A percentile compares a stretch with the other conserved stretches of the same genome.
Conservation (phyloP, 1,140 invertebrate species). For the Anadara kagoshimensis region DNA sequence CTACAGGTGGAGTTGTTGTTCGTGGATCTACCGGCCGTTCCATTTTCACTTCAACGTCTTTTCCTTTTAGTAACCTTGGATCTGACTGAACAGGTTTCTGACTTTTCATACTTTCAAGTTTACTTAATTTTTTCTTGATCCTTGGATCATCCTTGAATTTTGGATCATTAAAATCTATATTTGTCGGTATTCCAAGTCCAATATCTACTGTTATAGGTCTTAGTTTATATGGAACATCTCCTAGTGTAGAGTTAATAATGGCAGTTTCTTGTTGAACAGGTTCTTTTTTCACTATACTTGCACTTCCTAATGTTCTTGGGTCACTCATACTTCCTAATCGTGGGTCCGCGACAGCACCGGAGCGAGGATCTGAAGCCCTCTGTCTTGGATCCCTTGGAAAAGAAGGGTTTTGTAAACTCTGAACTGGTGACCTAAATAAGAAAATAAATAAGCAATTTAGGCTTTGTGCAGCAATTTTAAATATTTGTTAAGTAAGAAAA, state of each 20-base stretch:
- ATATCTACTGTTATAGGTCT: slow-evolving; percentile 25
- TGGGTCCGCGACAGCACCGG: neutral
- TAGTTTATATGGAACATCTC: slow-evolving; percentile 43
- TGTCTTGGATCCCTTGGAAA: slow-evolving; percentile 10
- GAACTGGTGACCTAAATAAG: no score
- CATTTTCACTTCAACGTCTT: slow-evolving; percentile 8
- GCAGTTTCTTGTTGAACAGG: slow-evolving; percentile 24
- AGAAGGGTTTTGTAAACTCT: no score
- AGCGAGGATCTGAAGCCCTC: neutral
- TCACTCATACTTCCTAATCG: slow-evolving; percentile 1
- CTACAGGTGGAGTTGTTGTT: slow-evolving; percentile 15
- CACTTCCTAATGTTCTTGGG: slow-evolving; percentile 19
- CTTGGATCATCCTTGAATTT: slow-evolving; percentile 60
- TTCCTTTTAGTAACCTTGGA: neutral
- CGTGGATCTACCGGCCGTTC: slow-evolving; percentile 11
- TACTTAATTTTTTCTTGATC: slow-evolving; percentile 49
- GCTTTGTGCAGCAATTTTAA: no score
- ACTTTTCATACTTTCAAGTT: slow-evolving; percentile 9
- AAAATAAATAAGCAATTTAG: no score
- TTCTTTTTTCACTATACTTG: slow-evolving; percentile 2
- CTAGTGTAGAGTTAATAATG: slow-evolving; percentile 44
- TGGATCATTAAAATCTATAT: slow-evolving; percentile 53
- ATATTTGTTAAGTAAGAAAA: no score
- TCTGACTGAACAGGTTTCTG: neutral
- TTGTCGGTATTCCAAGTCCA: slow-evolving; percentile 31